phyloP scores from a whole-genome alignment of 2,888 invertebrate genomes.

The Epinotia bilunana region DNA sequence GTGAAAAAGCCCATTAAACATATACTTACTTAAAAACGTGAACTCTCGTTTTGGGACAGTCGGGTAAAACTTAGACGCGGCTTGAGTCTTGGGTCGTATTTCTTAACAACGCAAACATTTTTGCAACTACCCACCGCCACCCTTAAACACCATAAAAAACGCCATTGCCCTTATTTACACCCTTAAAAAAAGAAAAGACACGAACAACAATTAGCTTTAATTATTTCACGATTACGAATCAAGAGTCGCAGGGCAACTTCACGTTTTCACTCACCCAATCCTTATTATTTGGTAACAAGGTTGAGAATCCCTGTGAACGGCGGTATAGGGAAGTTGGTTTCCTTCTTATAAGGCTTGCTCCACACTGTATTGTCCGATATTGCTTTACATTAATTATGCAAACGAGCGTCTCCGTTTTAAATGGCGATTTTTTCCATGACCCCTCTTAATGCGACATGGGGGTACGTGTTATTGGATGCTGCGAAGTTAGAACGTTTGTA shows the following conservation, averaged over 20 bases:
- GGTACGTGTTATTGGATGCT: constrained; percentile 34
- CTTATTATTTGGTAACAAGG: constrained; percentile 38
- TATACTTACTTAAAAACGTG: too few species aligned
- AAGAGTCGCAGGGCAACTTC: constrained; percentile 32
- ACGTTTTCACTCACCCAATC: constrained; percentile 14
- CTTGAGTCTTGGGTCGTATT: too few species aligned
- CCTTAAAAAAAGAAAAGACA: constrained; percentile 28
- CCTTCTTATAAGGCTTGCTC: constrained; percentile 36
- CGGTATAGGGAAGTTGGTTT: not conserved
- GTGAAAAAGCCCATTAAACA: too few species aligned
- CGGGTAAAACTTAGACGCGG: too few species aligned
- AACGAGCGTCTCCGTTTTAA: constrained; percentile 40
- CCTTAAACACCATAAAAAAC: constrained; percentile 23
- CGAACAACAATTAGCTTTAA: constrained; percentile 43
- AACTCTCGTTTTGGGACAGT: too few species aligned
- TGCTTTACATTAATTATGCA: constrained; percentile 43
- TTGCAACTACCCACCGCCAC: not conserved
- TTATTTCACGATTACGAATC: constrained; percentile 44
- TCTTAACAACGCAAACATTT: not conserved
- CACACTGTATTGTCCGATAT: constrained; percentile 42
- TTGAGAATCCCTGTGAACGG: constrained; percentile 1
- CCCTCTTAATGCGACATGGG: constrained; percentile 38
- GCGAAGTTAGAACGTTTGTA: constrained; percentile 17
- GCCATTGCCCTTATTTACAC: constrained; percentile 35
- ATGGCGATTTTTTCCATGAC: constrained; percentile 38